phyloP scores from a whole-genome alignment of 1,140 invertebrate species.

The Brachystomella parvula region DNA sequence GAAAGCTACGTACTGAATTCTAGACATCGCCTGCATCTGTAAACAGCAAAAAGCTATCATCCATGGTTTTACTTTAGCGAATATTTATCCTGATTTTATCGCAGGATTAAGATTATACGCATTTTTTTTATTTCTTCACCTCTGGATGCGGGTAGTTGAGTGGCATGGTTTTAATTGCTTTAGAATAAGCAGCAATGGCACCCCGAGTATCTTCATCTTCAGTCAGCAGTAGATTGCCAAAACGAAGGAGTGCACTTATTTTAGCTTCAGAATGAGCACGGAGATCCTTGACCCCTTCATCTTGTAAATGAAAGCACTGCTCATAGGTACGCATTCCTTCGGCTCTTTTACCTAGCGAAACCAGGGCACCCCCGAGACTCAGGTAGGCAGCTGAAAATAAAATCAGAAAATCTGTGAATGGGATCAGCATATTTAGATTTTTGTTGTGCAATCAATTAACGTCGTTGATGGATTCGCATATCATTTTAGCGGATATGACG shows the following conservation, averaged over 20 bases:
- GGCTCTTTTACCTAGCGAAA: slow-evolving; percentile 65
- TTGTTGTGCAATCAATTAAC: too few species aligned
- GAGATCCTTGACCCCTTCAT: slow-evolving; percentile 76
- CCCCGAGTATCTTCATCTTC: slow-evolving; percentile 75
- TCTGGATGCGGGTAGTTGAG: slow-evolving; percentile 66
- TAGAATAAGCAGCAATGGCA: slow-evolving; percentile 74
- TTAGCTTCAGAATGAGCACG: slow-evolving; percentile 78
- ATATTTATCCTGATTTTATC: too few species aligned
- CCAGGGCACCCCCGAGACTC: slow-evolving; percentile 80
- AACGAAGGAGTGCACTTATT: slow-evolving; percentile 81
- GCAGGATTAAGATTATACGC: too few species aligned
- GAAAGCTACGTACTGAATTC: too few species aligned
- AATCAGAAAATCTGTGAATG: too few species aligned
- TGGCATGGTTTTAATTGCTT: slow-evolving; percentile 74
- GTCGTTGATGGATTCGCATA: too few species aligned
- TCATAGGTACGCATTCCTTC: slow-evolving; percentile 75
- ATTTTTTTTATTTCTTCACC: too few species aligned
- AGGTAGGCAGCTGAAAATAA: slow-evolving; percentile 81
- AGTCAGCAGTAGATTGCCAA: slow-evolving; percentile 72
- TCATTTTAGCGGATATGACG: too few species aligned
- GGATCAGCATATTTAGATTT: too few species aligned
- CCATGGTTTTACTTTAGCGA: too few species aligned
- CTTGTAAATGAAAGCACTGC: slow-evolving; percentile 73
- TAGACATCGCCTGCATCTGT: too few species aligned
- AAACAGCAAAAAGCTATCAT: too few species aligned